phyloP scores from a whole-genome alignment of 1,140 invertebrate genomes.

The Drosophila willistoni region DNA sequence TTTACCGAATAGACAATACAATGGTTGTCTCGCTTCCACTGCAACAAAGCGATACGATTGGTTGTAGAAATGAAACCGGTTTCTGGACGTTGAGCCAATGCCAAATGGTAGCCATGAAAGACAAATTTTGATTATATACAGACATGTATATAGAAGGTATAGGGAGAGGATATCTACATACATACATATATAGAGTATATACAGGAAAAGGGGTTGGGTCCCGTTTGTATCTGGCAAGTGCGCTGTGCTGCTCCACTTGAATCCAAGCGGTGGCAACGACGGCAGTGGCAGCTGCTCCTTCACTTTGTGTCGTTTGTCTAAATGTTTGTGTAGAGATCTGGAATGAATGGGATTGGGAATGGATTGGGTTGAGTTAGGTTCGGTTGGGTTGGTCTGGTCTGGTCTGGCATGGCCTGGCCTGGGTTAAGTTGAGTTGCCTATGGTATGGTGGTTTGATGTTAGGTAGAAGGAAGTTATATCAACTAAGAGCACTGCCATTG shows the following conservation, averaged over 20 bases:
- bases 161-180: slow-evolving; percentile 24
- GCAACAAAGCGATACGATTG: slow-evolving; percentile 46
- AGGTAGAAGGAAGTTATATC: slow-evolving; percentile 50
- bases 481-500: slow-evolving; percentile 58
- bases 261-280: slow-evolving; percentile 42
- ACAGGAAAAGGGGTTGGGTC: neutral
- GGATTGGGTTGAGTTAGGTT: slow-evolving; percentile 34
- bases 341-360: slow-evolving; percentile 17
- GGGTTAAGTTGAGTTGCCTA: neutral
- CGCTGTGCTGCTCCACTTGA: slow-evolving; percentile 52
- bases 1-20: slow-evolving; percentile 39
- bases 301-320: slow-evolving; percentile 67
- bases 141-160: slow-evolving; percentile 5
- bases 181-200: slow-evolving; percentile 10
- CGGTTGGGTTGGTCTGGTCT: neutral
- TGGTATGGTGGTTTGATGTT: neutral
- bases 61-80: slow-evolving; percentile 38
- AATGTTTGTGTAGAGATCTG: slow-evolving; percentile 69
- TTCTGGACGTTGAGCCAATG: slow-evolving; percentile 58
- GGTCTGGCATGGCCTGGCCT: neutral
- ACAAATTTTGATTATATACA: slow-evolving; percentile 2
- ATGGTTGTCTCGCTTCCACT: slow-evolving; percentile 58
- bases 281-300: slow-evolving; percentile 60
- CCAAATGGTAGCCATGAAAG: slow-evolving; percentile 45
- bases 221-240: slow-evolving; percentile 51